These are phyloP conservation scores for Gymnodraco acuticeps DNA, from an alignment of 2,797 vertebrate species.

Conservation along the genomic window DNA sequence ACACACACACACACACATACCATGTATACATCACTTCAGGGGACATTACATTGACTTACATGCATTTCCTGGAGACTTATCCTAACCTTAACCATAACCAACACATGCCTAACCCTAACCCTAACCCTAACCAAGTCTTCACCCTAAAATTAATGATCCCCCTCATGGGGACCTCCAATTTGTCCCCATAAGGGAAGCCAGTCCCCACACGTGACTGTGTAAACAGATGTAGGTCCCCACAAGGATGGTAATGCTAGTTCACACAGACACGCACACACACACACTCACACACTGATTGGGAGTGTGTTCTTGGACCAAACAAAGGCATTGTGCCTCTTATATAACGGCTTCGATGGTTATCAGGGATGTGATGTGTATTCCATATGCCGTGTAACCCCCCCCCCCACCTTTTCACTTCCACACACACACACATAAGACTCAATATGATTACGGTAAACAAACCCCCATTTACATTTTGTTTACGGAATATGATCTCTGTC, in stretches of 20 bases:
- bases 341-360: constrained; percentile 81
- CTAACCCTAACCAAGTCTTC: no score
- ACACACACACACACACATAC: not conserved
- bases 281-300: constrained; percentile 53
- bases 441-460: constrained; percentile 48
- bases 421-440: constrained; percentile 7
- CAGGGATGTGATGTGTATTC: constrained; percentile 70
- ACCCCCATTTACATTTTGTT: constrained; percentile 13
- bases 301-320: constrained; percentile 75
- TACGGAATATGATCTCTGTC: constrained; percentile 12
- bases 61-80: no score
- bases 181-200: no score
- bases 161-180: no score
- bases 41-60: no score
- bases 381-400: constrained; percentile 75
- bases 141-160: no score
- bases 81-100: no score
- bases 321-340: constrained; percentile 74
- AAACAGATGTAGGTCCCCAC: no score
- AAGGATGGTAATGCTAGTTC: no score
- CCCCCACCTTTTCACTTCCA: not conserved
- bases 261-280: constrained; percentile 1
- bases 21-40: no score
- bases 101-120: no score
- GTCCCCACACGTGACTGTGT: no score